Conservation (phyloP, 2,797 vertebrate genomes). For the Clarias laeviceps region DNA sequence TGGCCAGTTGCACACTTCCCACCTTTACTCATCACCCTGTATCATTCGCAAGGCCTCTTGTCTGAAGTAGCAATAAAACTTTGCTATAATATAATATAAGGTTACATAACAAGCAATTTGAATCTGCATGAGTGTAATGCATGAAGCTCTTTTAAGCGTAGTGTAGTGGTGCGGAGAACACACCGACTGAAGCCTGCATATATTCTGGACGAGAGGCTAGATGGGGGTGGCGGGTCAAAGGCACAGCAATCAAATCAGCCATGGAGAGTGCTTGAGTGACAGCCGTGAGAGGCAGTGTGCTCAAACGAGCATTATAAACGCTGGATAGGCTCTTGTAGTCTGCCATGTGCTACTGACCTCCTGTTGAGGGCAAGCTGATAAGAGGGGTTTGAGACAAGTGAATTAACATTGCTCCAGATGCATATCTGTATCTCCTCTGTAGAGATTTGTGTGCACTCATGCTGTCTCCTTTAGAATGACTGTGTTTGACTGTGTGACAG, state of each 20-base stretch:
- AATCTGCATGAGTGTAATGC: slow-evolving; percentile 40
- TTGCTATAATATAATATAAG: slow-evolving; percentile 56
- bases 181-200: slow-evolving; percentile 44
- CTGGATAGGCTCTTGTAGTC: slow-evolving; percentile 56
- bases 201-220: slow-evolving; percentile 44
- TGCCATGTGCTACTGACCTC: slow-evolving; percentile 49
- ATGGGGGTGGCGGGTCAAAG: slow-evolving; percentile 53
- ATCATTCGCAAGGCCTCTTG: slow-evolving; percentile 54
- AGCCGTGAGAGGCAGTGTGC: slow-evolving; percentile 52
- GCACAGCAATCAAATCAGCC: slow-evolving; percentile 60
- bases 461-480: slow-evolving; percentile 38
- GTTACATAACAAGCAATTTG: slow-evolving; percentile 59
- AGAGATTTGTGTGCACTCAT: slow-evolving; percentile 39
- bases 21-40: slow-evolving; percentile 41
- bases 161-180: slow-evolving; percentile 34
- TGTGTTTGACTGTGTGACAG: slow-evolving; percentile 37
- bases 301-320: slow-evolving; percentile 52
- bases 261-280: slow-evolving; percentile 60
- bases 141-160: slow-evolving; percentile 48
- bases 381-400: slow-evolving; percentile 58
- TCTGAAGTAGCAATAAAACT: slow-evolving; percentile 56
- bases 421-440: slow-evolving; percentile 45
- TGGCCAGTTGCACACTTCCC: slow-evolving; percentile 31
- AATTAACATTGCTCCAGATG: slow-evolving; percentile 52
- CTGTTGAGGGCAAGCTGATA: slow-evolving; percentile 50